A percentile compares a stretch with the other conserved stretches of the same genome.
These are phyloP conservation scores for Amphipoea lucens DNA, from an alignment of 2,888 invertebrate genomes.

Conservation along the genomic window DNA sequence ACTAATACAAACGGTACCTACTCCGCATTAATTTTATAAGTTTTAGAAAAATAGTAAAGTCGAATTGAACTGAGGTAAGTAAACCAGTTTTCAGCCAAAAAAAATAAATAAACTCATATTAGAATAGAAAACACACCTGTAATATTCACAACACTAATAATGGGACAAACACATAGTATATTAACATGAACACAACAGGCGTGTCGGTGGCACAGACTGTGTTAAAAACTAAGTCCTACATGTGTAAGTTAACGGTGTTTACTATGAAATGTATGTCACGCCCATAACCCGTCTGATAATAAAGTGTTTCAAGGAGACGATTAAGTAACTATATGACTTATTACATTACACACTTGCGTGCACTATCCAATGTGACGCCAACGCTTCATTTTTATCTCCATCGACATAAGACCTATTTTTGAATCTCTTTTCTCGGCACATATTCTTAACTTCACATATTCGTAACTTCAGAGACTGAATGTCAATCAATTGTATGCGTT, in stretches of 20 bases:
- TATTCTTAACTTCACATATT: constrained; percentile 6
- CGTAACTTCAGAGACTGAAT: constrained; percentile 17
- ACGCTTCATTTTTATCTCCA: constrained; percentile 66
- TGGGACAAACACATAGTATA: constrained; percentile 47
- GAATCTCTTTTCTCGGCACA: constrained; percentile 26
- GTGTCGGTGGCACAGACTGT: constrained; percentile 41
- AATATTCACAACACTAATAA: constrained; percentile 44
- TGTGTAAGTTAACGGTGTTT: constrained; percentile 77
- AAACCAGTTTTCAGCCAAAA: not conserved
- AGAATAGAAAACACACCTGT: constrained; percentile 18
- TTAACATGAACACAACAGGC: constrained; percentile 43
- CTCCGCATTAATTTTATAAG: not conserved
- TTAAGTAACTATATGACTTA: constrained; percentile 84
- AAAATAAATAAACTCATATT: not conserved
- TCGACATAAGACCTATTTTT: constrained; percentile 63
- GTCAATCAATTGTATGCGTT: constrained; percentile 30
- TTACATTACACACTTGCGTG: constrained; percentile 70
- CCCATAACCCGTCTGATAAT: constrained; percentile 87
- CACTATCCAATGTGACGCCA: constrained; percentile 58
- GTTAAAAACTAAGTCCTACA: constrained; percentile 66
- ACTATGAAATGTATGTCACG: constrained; percentile 85
- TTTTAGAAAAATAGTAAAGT: not conserved
- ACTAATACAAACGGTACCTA: not conserved
- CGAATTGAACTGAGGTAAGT: not conserved
- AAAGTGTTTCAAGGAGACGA: constrained; percentile 88